Evolutionary conservation across 2,797 vertebrate species (phyloP), one percentile per base, ranked within the genome.

Genomic region (Sebastes minor): DNA sequence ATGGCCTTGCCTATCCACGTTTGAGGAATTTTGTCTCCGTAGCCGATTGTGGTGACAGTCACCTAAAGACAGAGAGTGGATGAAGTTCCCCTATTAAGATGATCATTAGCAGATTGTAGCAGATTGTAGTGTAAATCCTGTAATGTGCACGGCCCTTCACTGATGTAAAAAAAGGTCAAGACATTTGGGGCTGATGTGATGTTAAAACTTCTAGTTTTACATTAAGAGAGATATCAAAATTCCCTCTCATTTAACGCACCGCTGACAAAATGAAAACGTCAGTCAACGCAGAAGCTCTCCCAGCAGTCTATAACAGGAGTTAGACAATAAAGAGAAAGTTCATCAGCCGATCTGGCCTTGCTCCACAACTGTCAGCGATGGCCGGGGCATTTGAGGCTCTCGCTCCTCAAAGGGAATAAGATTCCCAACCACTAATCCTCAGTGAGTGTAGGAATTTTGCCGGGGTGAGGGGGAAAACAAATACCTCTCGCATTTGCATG

Each of bases 1-100:
- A 98, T 96, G 83, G 96, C 96, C 88, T 98, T 98, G 67, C 97
- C 97, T 22, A 98, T 97, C 97, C 97, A 98, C 0, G 97, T 98
- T 89, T 97, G 97, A 76, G 97, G 97, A 80, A 98, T 97, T 91
- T 98, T 98, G 91, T 98, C 97, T 82, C 97, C 97, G 6, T 98
- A 98, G 62, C 97, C 97, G 25, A 97, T 97, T 0, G 97, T 97
- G 4, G 97, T 98, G 74, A 98, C 97, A 0, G 97, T 98, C 61
- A 98, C 97, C 97, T 97, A 74, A 4, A 53, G 28, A 92, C 57
- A 83, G 32, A 85, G 57, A 81, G 59, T n/a, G 9, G 18, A 78
- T 30, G 0, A 16, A 77, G 12, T 67, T 13, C 22, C 64, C 27
- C 8, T 52, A 16, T 20, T 30, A 25, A 53, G 4, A 68, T 52